phyloP scores from a whole-genome alignment of 2,113 vertebrate genomes.

The Athene noctua region DNA sequence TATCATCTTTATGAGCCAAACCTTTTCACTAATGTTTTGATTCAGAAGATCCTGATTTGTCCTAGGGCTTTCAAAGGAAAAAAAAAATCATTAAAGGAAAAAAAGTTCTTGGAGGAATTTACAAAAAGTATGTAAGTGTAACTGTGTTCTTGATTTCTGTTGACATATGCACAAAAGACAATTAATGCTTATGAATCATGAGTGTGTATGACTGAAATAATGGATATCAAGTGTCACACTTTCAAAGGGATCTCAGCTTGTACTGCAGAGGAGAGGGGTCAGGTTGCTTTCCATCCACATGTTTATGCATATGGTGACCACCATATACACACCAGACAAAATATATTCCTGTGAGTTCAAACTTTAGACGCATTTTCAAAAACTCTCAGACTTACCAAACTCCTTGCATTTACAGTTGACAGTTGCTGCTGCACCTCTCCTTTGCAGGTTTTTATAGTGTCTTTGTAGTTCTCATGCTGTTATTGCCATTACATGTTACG shows the following conservation, averaged over 20 bases:
- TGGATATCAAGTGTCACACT: background rate
- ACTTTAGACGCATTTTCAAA: background rate
- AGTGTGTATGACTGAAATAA: background rate
- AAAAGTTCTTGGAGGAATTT: background rate
- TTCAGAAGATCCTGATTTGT: background rate
- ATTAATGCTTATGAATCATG: background rate
- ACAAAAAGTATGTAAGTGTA: background rate
- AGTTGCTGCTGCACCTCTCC: background rate
- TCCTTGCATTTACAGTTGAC: background rate
- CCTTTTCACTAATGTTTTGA: background rate
- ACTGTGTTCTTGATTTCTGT: background rate
- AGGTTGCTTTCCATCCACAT: background rate
- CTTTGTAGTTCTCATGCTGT: background rate
- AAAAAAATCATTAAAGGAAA: background rate
- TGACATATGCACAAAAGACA: background rate
- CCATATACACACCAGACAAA: background rate
- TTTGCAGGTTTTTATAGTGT: background rate
- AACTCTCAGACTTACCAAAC: background rate
- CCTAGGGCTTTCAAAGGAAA: background rate
- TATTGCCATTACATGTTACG: background rate
- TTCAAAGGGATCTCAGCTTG: background rate
- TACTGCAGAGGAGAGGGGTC: background rate
- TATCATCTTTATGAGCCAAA: background rate
- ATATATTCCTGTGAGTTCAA: background rate
- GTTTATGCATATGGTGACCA: background rate